phyloP scores from a whole-genome alignment of 2,797 vertebrate genomes.

The Pygocentrus nattereri region DNA sequence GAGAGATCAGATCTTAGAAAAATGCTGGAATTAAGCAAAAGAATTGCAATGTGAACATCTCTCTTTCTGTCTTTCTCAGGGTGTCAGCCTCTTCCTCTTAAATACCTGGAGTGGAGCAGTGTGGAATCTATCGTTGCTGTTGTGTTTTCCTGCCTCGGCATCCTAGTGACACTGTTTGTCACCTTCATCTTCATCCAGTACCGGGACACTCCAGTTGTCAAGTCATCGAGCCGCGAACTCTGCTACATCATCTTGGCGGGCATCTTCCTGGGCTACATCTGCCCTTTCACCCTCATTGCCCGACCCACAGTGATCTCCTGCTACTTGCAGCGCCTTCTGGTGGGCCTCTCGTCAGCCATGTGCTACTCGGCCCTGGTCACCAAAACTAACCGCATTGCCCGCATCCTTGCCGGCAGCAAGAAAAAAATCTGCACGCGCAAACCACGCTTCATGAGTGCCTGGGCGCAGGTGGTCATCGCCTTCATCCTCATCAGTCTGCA shows the following conservation, averaged over 20 bases:
- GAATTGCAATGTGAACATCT: not conserved
- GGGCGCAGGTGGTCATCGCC: slow-evolving; percentile 96
- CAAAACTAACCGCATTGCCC: slow-evolving; percentile 98
- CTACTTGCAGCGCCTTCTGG: slow-evolving; percentile 95
- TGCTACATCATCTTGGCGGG: slow-evolving; percentile 98
- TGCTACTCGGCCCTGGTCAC: slow-evolving; percentile 98
- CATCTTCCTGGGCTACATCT: slow-evolving; percentile 96
- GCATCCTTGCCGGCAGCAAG: slow-evolving; percentile 98
- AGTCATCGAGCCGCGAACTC: slow-evolving; percentile 97
- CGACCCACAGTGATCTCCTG: slow-evolving; percentile 92
- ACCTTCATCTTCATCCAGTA: slow-evolving; percentile 98
- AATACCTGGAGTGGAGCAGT: slow-evolving; percentile 93
- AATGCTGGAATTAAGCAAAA: not conserved
- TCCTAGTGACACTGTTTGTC: slow-evolving; percentile 96
- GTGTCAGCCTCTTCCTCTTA: slow-evolving; percentile 90
- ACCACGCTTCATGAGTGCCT: slow-evolving; percentile 98
- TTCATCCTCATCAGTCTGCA: slow-evolving; percentile 94
- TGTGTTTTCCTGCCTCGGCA: slow-evolving; percentile 94
- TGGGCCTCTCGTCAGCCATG: slow-evolving; percentile 97
- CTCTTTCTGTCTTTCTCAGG: slow-evolving; percentile 71
- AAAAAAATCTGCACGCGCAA: slow-evolving; percentile 99
- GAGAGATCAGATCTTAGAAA: not conserved
- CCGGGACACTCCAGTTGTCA: slow-evolving; percentile 97
- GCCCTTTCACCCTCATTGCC: slow-evolving; percentile 96
- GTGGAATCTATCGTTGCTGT: slow-evolving; percentile 97